Conservation (phyloP, 2,113 vertebrate species). For the Nerophis ophidion region DNA sequence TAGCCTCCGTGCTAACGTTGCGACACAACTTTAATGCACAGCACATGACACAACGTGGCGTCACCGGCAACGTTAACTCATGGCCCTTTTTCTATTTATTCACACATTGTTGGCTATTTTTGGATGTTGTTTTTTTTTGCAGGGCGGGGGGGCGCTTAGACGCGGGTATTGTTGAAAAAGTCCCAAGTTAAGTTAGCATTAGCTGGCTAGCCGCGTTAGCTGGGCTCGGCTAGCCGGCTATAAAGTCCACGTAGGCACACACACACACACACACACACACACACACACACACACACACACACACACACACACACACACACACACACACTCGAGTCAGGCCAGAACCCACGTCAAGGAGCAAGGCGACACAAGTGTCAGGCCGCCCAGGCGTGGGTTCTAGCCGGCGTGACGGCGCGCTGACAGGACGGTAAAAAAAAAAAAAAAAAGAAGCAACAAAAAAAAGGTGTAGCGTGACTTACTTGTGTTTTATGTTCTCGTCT, state of each 20-base stretch:
- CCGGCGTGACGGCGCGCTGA: no score
- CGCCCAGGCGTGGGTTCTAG: background rate
- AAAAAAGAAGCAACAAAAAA: no score
- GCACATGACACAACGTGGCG: no score
- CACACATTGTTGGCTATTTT: no score
- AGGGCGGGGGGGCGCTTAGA: background rate
- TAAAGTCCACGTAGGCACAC: slow-evolving; percentile 71
- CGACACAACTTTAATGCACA: slow-evolving; percentile 36
- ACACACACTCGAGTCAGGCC: slow-evolving; percentile 62
- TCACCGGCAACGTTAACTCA: no score
- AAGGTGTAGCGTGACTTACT: slow-evolving; percentile 68
- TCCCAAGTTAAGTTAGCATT: slow-evolving; percentile 33
- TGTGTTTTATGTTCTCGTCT: slow-evolving; percentile 75
- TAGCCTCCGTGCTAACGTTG: slow-evolving; percentile 30
- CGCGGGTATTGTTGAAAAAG: slow-evolving; percentile 14
- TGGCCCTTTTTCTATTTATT: no score
- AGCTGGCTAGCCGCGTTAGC: slow-evolving; percentile 29
- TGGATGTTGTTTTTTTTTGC: no score
- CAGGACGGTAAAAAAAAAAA: no score
- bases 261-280: no score
- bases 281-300: no score
- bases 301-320: no score
- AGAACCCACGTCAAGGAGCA: slow-evolving; percentile 18
- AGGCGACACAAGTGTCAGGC: background rate
- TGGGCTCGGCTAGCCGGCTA: slow-evolving; percentile 38